phyloP scores from a whole-genome alignment of 2,888 invertebrate genomes.

The Pristionchus japonicus region DNA sequence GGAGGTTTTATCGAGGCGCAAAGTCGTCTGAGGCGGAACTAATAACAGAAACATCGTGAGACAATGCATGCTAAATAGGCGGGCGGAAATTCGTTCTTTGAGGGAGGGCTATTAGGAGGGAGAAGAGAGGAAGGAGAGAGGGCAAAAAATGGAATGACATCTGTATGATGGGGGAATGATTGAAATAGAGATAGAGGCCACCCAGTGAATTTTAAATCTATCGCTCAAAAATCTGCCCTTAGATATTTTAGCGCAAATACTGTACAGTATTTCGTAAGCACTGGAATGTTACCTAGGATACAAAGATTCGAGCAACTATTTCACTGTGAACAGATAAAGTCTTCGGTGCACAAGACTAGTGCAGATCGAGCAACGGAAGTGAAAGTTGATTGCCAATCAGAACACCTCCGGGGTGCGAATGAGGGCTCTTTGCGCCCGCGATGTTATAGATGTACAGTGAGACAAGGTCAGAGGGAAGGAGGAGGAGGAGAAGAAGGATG shows the following conservation, averaged over 20 bases:
- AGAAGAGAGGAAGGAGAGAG: background rate
- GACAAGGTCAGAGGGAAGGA: slow-evolving; percentile 28
- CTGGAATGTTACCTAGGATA: too few relatives aligned
- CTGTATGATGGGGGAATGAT: background rate
- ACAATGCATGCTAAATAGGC: slow-evolving; percentile 8
- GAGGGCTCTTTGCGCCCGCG: background rate
- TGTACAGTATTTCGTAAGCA: too few relatives aligned
- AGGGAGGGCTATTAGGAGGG: background rate
- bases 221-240: background rate
- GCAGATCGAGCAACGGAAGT: too few relatives aligned
- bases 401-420: background rate
- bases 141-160: background rate
- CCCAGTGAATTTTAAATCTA: background rate
- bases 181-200: background rate
- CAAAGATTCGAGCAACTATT: too few relatives aligned
- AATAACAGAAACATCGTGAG: slow-evolving; percentile 6
- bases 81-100: slow-evolving; percentile 2
- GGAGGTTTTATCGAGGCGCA: background rate
- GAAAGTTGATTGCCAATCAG: slow-evolving; percentile 16
- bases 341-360: background rate
- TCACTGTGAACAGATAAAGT: too few relatives aligned
- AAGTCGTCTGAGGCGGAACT: background rate
- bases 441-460: slow-evolving; percentile 25
- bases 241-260: background rate
- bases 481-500: background rate